Percentiles rank a stretch among this genome's conserved stretches.
Evolutionary conservation across 2,888 invertebrate genomes (phyloP).

Genomic region (Napeogenes inachia): DNA sequence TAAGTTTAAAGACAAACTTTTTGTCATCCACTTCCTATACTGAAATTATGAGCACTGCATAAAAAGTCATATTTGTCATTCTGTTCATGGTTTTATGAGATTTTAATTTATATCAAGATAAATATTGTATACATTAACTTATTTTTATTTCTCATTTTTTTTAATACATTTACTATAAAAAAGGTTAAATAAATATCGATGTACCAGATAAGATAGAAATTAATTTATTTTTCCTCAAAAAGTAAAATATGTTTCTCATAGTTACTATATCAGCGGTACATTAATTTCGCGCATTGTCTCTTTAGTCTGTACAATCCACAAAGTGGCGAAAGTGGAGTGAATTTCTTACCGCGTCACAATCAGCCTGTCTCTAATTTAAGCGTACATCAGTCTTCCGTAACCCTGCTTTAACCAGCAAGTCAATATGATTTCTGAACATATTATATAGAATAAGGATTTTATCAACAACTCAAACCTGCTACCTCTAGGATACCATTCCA

Average conservation of each 20-base stretch:
- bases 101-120: too few relatives aligned
- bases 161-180: too few relatives aligned
- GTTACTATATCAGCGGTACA: slow-evolving; percentile 43
- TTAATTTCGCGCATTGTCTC: slow-evolving; percentile 58
- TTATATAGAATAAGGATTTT: too few relatives aligned
- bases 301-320: slow-evolving; percentile 55
- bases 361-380: slow-evolving; percentile 63
- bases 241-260: not conserved
- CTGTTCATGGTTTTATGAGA: not conserved
- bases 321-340: slow-evolving; percentile 70
- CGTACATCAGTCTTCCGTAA: slow-evolving; percentile 19
- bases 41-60: not conserved
- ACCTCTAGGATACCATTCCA: slow-evolving; percentile 17
- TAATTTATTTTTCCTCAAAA: too few relatives aligned
- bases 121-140: too few relatives aligned
- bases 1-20: slow-evolving; percentile 1
- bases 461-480: not conserved
- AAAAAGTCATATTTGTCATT: not conserved
- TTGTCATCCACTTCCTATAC: not conserved
- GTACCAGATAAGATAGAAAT: too few relatives aligned
- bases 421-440: not conserved
- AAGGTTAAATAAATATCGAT: too few relatives aligned
- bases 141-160: too few relatives aligned
- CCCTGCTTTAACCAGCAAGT: slow-evolving; percentile 4
- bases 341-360: slow-evolving; percentile 65